Base-by-base conservation (phyloP, 2,113 vertebrate genomes). In the Crocuta crocuta region DNA sequence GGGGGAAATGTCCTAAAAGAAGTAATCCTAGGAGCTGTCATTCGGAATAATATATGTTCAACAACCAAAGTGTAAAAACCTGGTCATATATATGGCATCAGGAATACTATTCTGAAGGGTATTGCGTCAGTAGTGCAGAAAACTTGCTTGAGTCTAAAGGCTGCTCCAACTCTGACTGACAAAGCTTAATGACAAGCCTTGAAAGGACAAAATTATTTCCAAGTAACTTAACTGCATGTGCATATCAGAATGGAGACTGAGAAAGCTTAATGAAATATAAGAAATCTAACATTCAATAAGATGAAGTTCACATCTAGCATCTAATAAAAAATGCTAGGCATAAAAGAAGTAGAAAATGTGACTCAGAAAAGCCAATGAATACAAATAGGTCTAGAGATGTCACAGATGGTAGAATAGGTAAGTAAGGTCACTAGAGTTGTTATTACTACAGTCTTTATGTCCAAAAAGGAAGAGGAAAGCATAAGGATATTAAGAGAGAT, bases 131-230 rank as follows among this genome's bases (percentile, higher is more conserved):
- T 9, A 85, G 33, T 35, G 28, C 61, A 83, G 79, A 95, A 89
- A 90, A n/a, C 71, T 90, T 83, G 19, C 87, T 85, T 78, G 26
- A 85, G 55, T 93, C 35, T 93, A 70, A 78, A 78, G 53, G 10
- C 7, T 63, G 50, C 79, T 89, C 48, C 70, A 89, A 74, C 58
- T 78, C 48, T 93, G 50, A 24, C 13, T 68, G 35, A 58, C 58
- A 50, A 61, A 68, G 24, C 43, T 61, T 16, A 74, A 35, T 84
- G 31, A 15, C 74, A 91, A 80, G 24, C 2, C 4, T 39, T 39
- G n/a, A 55, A 80, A 91, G 48, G 45, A 53, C 48, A n/a, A 33
- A 79, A 33, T 79, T 15, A 79, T 50, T 79, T 79, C 28, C 28
- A 79, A 79, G 45, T 79, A 79, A 79, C 45, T 33, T 79, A 79